Evolutionary conservation across 2,113 vertebrate species (phyloP), one percentile per base, ranked within the genome.

Genomic region (Halichoerus grypus): DNA sequence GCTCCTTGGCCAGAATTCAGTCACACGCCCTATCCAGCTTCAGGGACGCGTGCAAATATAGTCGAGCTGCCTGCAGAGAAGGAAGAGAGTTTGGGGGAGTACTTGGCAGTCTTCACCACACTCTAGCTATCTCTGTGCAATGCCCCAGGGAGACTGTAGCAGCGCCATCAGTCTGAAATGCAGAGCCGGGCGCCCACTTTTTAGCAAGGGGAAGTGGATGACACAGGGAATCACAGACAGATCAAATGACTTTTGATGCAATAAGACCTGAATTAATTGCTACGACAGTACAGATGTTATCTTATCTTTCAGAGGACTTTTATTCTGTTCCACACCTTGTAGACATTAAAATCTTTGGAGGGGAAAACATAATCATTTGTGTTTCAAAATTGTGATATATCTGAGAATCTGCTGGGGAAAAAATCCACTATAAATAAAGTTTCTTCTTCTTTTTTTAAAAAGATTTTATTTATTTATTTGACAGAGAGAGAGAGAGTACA

Each of bases 321-420:
- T 72, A 79, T 77, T 96, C 69, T 92, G 7, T 42, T 39, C 88
- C 57, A 24, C 7, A 71, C n/a, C 42, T 94, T 74, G 81, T 51
- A 89, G 95, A 95, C 61, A 92, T 69, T 65, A 87, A 95, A 87
- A 71, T 94, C 26, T 87, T 76, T 51, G 57, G 51, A 80, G n/a
- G 51, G 28, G 12, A 93, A 91, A 63, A 61, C 10, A 22, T 14
- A 77, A 63, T 59, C n/a, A 36, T 90, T 88, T 94, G 13, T 85
- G 80, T 81, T 86, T 92, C 63, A 81, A 89, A 95, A 91, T 33
- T 84, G 12, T 93, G 57, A 65, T 53, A 77, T 3, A 81, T 22
- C 84, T 93, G n/a, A 83, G 82, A 97, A 87, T 57, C 55, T 94
- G 12, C 46, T 69, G 46, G 80, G 42, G 1, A 18, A 33, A 88